Percentiles rank a stretch among this genome's conserved stretches.
These are phyloP conservation scores for Ametastegia equiseti DNA, from an alignment of 2,888 invertebrate genomes.

Conservation along the genomic window DNA sequence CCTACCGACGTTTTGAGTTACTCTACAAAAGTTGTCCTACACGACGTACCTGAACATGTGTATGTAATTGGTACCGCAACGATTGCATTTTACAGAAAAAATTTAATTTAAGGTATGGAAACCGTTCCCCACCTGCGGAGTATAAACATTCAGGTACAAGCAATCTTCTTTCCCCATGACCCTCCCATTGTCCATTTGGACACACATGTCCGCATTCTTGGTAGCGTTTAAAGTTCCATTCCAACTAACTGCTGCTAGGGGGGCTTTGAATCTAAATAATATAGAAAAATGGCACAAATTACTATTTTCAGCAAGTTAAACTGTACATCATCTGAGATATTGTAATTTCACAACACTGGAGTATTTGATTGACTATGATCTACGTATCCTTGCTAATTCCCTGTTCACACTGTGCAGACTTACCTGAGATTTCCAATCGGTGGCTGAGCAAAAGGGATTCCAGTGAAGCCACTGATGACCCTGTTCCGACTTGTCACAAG, in stretches of 20 bases:
- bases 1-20: too few relatives aligned
- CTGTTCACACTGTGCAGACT: not conserved
- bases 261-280: conserved; percentile 6
- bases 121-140: not conserved
- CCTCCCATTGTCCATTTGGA: not conserved
- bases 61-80: not conserved
- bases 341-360: not conserved
- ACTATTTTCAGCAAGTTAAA: too few relatives aligned
- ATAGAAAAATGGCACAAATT: too few relatives aligned
- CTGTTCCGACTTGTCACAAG: not conserved
- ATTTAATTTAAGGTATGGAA: not conserved
- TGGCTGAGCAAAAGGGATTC: conserved; percentile 21
- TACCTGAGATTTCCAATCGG: conserved; percentile 26
- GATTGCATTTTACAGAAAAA: not conserved
- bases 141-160: not conserved
- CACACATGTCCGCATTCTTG: not conserved
- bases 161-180: conserved; percentile 6
- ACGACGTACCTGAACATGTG: too few relatives aligned
- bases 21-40: too few relatives aligned
- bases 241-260: not conserved
- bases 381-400: too few relatives aligned
- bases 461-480: not conserved
- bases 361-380: too few relatives aligned
- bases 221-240: not conserved
- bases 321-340: too few relatives aligned